phyloP scores from a whole-genome alignment of 2,113 vertebrate species.

The Antennarius striatus region DNA sequence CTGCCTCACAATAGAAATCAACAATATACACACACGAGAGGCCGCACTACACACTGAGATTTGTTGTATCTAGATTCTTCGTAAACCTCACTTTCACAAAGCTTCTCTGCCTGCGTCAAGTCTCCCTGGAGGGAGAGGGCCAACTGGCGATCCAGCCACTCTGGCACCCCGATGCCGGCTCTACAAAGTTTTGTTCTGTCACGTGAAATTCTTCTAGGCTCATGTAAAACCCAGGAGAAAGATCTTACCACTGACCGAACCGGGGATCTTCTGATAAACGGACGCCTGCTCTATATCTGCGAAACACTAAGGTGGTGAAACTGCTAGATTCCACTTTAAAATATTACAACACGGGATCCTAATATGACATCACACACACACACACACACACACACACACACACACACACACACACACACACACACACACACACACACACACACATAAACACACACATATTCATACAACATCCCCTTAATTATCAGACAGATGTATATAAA shows the following conservation, averaged over 20 bases:
- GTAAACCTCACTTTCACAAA: too few relatives aligned
- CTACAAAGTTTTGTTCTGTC: not conserved
- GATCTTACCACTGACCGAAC: too few relatives aligned
- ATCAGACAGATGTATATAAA: constrained; percentile 41
- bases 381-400: constrained; percentile 2
- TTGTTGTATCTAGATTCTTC: not conserved
- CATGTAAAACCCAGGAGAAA: too few relatives aligned
- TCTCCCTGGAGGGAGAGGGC: not conserved
- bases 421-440: not conserved
- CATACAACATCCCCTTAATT: constrained; percentile 37
- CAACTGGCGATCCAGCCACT: not conserved
- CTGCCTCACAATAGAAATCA: constrained; percentile 60
- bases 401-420: constrained; percentile 2
- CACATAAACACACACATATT: constrained; percentile 1
- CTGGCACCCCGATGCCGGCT: not conserved
- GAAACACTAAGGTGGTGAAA: too few relatives aligned
- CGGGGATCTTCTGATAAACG: too few relatives aligned
- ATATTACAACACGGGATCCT: not conserved
- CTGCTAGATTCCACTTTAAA: too few relatives aligned
- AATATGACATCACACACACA: constrained; percentile 1
- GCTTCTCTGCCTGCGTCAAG: too few relatives aligned
- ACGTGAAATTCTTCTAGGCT: not conserved
- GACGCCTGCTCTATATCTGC: too few relatives aligned
- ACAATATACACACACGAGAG: constrained; percentile 53
- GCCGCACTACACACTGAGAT: constrained; percentile 19